Evolutionary conservation across 2,888 invertebrate species (phyloP).

Genomic region (Meghimatium bilineatum): DNA sequence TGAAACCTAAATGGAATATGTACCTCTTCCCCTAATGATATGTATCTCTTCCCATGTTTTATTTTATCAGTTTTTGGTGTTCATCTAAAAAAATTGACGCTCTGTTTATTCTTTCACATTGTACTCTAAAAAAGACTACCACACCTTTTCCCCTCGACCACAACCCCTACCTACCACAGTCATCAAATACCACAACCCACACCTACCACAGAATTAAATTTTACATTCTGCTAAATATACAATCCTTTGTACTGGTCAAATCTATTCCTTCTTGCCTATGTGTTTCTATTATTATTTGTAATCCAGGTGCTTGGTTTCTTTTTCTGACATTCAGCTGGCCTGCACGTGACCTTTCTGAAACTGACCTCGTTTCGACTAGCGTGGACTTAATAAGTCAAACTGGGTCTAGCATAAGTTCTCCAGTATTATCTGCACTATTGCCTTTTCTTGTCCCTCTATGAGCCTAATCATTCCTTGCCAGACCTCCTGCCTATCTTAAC

Average conservation of each 20-base stretch:
- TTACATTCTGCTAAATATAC: not conserved
- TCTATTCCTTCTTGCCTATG: not conserved
- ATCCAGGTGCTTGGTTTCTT: not conserved
- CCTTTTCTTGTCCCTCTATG: not conserved
- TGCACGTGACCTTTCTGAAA: not conserved
- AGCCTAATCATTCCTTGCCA: not conserved
- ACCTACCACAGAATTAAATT: not conserved
- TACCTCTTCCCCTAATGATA: no score
- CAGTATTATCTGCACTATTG: not conserved
- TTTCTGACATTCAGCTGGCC: not conserved
- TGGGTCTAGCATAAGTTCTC: not conserved
- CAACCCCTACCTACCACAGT: no score
- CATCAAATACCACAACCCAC: no score
- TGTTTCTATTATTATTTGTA: not conserved
- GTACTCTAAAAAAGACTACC: no score
- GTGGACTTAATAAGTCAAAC: not conserved
- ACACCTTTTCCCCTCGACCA: no score
- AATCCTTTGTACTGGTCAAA: not conserved
- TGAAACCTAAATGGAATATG: no score
- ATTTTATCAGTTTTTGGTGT: no score
- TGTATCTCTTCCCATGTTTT: no score
- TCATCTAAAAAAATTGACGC: no score
- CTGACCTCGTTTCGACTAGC: not conserved
- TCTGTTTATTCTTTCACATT: no score
- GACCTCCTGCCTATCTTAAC: slow-evolving; percentile 3